These are phyloP conservation scores for Scolopax mira DNA, from an alignment of 2,113 vertebrate genomes.

Conservation along the genomic window DNA sequence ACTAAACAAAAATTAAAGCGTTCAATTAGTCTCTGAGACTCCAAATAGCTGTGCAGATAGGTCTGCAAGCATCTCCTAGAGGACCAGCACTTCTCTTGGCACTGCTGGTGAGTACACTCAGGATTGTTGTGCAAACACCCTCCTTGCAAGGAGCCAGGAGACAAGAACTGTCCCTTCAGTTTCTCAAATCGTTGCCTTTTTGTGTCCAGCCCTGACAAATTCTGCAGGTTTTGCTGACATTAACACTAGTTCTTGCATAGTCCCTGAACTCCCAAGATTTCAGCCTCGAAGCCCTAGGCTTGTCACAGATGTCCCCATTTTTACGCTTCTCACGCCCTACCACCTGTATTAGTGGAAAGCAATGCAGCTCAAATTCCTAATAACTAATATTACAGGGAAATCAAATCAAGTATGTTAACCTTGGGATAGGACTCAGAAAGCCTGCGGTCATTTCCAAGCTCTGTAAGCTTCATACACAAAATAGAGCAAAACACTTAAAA, in stretches of 20 bases:
- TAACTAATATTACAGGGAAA: neutral
- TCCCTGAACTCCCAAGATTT: neutral
- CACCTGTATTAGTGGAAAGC: neutral
- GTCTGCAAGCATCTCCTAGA: neutral
- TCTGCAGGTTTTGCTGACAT: neutral
- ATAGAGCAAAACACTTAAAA: neutral
- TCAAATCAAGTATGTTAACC: neutral
- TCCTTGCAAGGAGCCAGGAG: neutral
- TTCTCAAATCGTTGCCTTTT: neutral
- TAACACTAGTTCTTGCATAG: neutral
- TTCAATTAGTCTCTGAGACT: neutral
- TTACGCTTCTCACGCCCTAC: neutral
- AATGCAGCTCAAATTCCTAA: neutral
- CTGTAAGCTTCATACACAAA: neutral
- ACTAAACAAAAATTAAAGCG: neutral
- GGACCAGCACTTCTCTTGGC: neutral
- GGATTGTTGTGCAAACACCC: accelerated
- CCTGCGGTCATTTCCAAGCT: neutral
- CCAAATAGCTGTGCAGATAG: neutral
- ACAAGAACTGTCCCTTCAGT: neutral
- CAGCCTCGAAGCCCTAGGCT: neutral
- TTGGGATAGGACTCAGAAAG: neutral
- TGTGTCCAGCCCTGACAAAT: neutral
- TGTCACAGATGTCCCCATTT: neutral
- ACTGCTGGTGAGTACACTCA: neutral